Evolutionary conservation across 2,797 vertebrate genomes (phyloP), one percentile per base, ranked within the genome.

Genomic region (Smutsia gigantea): DNA sequence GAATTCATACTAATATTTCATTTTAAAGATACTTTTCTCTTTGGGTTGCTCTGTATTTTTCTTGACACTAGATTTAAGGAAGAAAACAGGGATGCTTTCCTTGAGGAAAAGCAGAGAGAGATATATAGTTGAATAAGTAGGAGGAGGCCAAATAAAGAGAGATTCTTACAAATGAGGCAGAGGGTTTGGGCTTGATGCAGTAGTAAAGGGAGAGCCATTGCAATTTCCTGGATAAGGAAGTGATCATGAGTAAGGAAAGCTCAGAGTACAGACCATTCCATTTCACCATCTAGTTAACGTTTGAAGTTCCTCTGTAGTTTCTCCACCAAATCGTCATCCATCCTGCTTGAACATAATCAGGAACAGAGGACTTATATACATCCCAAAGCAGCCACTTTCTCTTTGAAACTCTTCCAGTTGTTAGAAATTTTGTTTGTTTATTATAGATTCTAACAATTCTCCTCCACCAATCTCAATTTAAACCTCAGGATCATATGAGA

Each of bases 341-440:
- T 39, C 6, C 63, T 78, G 31, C 34, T 68, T 37, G 29, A 95
- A 78, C 12, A 37, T 3, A 4, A 66, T 84, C 37, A 64, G 64
- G 18, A 93, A 53, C 8, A 69, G 2, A 88, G 34, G 72, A 90
- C 3, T 17, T 51, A 0, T 29, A 86, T 74, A 51, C 25, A 88
- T n/a, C 6, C 15, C 39, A 39, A 74, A 69, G 42, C 3, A 78
- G 37, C 14, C 57, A 85, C 4, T 53, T 88, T 91, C 51, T 77
- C 51, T 82, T 34, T 79, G 66, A 95, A 95, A 90, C 13, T 59
- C 14, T 83, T 77, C 29, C 14, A 61, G 29, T 61, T 83, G 21
- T 63, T 69, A 63, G 18, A 78, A 68, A 55, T 55, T 87, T 27
- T 96, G 71, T 57, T 82, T 86, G 29, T 75, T 96, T 94, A 68